Evolutionary conservation across 2,797 vertebrate species (phyloP).

Genomic region (Poecilia picta): DNA sequence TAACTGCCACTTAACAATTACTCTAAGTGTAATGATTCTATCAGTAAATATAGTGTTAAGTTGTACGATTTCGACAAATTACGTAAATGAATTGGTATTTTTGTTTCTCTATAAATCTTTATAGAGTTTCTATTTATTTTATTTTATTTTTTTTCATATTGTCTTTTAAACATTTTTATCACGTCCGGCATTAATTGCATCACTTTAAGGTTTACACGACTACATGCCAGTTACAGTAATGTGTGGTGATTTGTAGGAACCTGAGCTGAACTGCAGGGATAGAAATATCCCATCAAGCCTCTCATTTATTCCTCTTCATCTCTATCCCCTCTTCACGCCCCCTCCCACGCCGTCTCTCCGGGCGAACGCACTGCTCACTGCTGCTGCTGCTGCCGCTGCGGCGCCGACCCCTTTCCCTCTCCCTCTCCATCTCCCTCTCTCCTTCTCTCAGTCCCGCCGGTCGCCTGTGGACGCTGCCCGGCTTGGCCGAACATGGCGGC

Average conservation of each 20-base stretch:
- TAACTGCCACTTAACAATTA: background rate
- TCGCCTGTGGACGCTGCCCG: constrained; percentile 87
- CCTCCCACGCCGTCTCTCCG: constrained; percentile 64
- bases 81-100: background rate
- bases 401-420: constrained; percentile 67
- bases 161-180: background rate
- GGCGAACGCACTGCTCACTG: constrained; percentile 63
- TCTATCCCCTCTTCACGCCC: constrained; percentile 9
- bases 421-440: constrained; percentile 51
- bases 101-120: background rate
- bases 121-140: too few relatives aligned
- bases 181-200: background rate
- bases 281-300: constrained; percentile 14
- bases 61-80: background rate
- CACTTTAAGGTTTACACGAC: background rate
- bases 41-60: background rate
- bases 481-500: constrained; percentile 88
- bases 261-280: constrained; percentile 31
- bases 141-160: background rate
- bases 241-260: constrained; percentile 3
- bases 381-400: constrained; percentile 48
- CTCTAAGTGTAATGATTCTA: background rate
- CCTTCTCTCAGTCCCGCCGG: constrained; percentile 83
- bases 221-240: background rate
- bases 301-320: background rate